Base-by-base conservation (phyloP, 2,113 vertebrate genomes). In the Caracal caracal region DNA sequence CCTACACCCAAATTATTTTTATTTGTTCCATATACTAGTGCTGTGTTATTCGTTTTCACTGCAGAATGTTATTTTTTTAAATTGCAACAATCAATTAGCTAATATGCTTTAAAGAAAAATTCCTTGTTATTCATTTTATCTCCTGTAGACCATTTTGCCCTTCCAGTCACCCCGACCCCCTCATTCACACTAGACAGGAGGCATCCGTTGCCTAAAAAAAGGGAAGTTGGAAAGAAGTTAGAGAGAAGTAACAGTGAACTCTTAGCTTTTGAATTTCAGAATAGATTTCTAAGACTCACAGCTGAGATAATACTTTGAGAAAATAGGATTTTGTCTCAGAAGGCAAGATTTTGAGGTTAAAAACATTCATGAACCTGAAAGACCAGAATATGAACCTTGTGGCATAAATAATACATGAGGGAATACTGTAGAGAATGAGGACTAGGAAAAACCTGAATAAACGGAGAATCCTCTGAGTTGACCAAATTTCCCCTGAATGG, bases 191-290 rank as follows among this genome's bases (percentile, higher is more conserved):
- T 22, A 83, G 65, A 49, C 51, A 40, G 30, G 43, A 88, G 33
- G 22, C 30, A 56, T n/a, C 24, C 51, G 56, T 12, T 63, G 43
- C 7, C n/a, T 95, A 43, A 90, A 43, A 70, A 76, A 79, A 51
- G 51, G 2, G 10, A 43, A 24, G 61, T n/a, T 40, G 9, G 33
- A 88, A 95, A 90, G 30, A 70, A 90, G 66, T 61, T 28, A 53
- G 71, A 76, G 37, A 70, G 65, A 95, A 90, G 24, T 37, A 76
- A 53, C 19, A 70, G 68, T 85, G 59, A 79, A 65, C 49, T 47
- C 19, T 88, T 84, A 91, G 40, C 26, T 53, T 85, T 33, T 66
- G 85, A 49, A 90, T 81, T 95, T 86, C 85, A 95, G 80, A 83
- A 56, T 68, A 56, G 61, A 47, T n/a, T 84, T 84, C 28, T 53